A percentile compares a stretch with the other conserved stretches of the same genome.
Conservation (phyloP, 2,888 invertebrate genomes). For the Acanthosoma haemorrhoidale region DNA sequence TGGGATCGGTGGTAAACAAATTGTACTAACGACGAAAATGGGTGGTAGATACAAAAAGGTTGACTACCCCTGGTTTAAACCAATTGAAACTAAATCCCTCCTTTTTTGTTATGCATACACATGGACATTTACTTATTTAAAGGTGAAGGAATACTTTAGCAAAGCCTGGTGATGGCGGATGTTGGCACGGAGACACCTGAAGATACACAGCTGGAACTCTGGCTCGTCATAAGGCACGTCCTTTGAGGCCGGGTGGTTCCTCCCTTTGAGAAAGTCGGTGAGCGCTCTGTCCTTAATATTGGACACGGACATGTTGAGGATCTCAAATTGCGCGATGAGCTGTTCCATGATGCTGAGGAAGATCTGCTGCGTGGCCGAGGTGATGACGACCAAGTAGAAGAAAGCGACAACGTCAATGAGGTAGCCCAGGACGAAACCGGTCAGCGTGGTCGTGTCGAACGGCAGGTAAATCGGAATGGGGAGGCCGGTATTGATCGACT, state of each 20-base stretch:
- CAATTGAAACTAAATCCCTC: too few species aligned
- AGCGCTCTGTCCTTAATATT: not conserved
- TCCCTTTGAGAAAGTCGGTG: not conserved
- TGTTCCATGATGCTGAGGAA: not conserved
- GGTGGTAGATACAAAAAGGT: too few species aligned
- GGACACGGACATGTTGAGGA: not conserved
- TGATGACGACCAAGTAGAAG: not conserved
- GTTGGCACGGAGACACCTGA: not conserved
- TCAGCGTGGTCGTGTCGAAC: not conserved
- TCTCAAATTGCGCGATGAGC: not conserved
- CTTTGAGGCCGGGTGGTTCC: not conserved
- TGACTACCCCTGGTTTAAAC: too few species aligned
- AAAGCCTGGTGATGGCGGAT: not conserved
- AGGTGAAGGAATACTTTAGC: not conserved
- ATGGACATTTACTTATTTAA: too few species aligned
- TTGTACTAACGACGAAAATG: too few species aligned
- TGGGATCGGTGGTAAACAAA: too few species aligned
- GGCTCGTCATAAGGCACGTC: not conserved
- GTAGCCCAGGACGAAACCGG: not conserved
- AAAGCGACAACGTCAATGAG: not conserved
- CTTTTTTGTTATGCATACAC: too few species aligned
- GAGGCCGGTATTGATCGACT: not conserved
- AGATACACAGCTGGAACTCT: not conserved
- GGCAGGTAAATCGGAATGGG: not conserved
- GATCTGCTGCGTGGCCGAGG: not conserved